phyloP scores from a whole-genome alignment of 2,888 invertebrate genomes.

The Limnephilus lunatus region DNA sequence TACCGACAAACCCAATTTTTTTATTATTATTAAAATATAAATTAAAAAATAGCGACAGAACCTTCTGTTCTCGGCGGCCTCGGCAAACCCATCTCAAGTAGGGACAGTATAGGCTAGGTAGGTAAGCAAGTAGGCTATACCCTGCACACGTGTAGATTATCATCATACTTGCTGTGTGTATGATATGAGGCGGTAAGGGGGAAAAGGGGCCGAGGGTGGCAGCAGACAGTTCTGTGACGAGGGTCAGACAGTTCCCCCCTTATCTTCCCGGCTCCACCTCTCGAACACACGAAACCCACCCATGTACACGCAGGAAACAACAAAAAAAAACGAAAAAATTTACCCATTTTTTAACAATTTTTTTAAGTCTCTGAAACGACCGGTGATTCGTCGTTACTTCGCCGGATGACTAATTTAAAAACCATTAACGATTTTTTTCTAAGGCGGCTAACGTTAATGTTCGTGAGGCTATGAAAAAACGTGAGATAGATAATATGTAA shows the following conservation, averaged over 20 bases:
- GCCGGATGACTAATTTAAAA: slow-evolving; percentile 63
- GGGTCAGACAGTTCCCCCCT: slow-evolving; percentile 58
- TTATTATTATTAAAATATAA: neutral
- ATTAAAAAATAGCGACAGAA: slow-evolving; percentile 2
- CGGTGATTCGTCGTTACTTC: slow-evolving; percentile 53
- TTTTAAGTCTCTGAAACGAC: slow-evolving; percentile 33
- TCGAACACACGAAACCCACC: slow-evolving; percentile 1
- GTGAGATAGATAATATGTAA: slow-evolving; percentile 50
- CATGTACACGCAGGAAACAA: slow-evolving; percentile 58
- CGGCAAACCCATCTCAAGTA: slow-evolving; percentile 43
- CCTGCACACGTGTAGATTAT: slow-evolving; percentile 49
- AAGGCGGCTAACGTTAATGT: slow-evolving; percentile 47
- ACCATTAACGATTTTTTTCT: slow-evolving; percentile 61
- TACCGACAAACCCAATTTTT: neutral
- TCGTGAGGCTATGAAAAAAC: slow-evolving; percentile 34
- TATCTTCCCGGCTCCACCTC: slow-evolving; percentile 40
- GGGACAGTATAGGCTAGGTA: neutral
- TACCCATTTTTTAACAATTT: slow-evolving; percentile 18
- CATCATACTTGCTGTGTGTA: slow-evolving; percentile 45
- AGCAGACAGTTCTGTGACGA: slow-evolving; percentile 60
- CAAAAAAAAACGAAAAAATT: neutral
- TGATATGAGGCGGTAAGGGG: slow-evolving; percentile 34
- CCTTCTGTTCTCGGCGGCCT: slow-evolving; percentile 14
- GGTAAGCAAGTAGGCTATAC: neutral
- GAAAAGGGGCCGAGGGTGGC: slow-evolving; percentile 31